Evolutionary conservation across 1,140 invertebrate genomes (phyloP).

Genomic region (Bombus huntii): DNA sequence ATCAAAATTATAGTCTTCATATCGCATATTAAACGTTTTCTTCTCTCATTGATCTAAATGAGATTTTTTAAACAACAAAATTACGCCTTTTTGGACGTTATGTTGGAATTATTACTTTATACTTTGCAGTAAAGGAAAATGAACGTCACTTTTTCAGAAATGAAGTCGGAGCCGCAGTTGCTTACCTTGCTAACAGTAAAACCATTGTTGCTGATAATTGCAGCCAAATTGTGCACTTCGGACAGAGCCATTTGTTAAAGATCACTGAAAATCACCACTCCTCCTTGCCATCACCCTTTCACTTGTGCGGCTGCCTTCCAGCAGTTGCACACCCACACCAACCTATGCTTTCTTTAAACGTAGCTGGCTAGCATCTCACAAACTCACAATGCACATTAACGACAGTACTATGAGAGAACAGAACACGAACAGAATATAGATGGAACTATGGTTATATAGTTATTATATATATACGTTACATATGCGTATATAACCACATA

Average conservation of each 20-base stretch:
- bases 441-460: conserved; percentile 24
- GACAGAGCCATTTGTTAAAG: conserved; percentile 79
- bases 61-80: not conserved
- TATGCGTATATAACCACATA: not conserved
- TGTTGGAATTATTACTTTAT: conserved; percentile 14
- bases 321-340: conserved; percentile 46
- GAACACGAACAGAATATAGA: conserved; percentile 33
- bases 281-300: conserved; percentile 74
- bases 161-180: conserved; percentile 18
- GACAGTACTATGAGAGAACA: conserved; percentile 32
- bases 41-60: not conserved
- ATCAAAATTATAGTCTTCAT: not conserved
- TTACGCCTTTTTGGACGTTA: not conserved
- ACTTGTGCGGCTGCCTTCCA: conserved; percentile 61
- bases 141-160: conserved; percentile 37
- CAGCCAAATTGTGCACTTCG: conserved; percentile 77
- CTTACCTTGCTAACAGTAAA: conserved; percentile 75
- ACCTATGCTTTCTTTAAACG: conserved; percentile 42
- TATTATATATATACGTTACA: not conserved
- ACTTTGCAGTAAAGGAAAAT: conserved; percentile 30
- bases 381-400: conserved; percentile 29
- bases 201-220: conserved; percentile 78
- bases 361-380: conserved; percentile 29
- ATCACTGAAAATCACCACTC: conserved; percentile 61
- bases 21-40: not conserved